A percentile compares a stretch with the other conserved stretches of the same genome.
These are phyloP conservation scores for Eupithecia subfuscata DNA, from an alignment of 2,888 invertebrate species.

Conservation along the genomic window DNA sequence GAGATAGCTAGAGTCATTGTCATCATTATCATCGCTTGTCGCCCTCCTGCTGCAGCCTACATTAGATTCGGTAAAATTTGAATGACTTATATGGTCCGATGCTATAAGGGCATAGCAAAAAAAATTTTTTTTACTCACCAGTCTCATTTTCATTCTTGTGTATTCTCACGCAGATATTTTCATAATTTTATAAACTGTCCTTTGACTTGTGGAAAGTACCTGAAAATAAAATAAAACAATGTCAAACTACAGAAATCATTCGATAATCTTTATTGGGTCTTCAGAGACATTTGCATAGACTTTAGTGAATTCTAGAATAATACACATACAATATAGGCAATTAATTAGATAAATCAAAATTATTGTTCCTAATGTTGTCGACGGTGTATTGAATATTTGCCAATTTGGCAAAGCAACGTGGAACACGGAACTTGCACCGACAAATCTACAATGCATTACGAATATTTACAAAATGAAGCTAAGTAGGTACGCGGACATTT, in stretches of 20 bases:
- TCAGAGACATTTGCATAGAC: not conserved
- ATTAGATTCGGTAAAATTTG: not conserved
- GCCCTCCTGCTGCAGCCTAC: not conserved
- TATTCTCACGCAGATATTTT: slow-evolving; percentile 50
- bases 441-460: slow-evolving; percentile 14
- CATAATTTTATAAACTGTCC: slow-evolving; percentile 51
- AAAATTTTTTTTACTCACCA: slow-evolving; percentile 61
- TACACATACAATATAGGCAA: slow-evolving; percentile 24
- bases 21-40: not conserved
- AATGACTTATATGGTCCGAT: not conserved
- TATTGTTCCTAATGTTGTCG: slow-evolving; percentile 50
- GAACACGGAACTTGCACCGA: slow-evolving; percentile 58
- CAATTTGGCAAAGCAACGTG: slow-evolving; percentile 65
- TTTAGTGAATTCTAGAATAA: not conserved
- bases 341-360: slow-evolving; percentile 45
- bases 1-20: not conserved
- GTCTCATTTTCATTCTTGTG: slow-evolving; percentile 71
- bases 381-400: slow-evolving; percentile 68
- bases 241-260: slow-evolving; percentile 5
- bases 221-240: slow-evolving; percentile 57
- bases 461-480: slow-evolving; percentile 3
- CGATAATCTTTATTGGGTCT: not conserved
- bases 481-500: not conserved
- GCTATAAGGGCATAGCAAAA: not conserved
- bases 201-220: slow-evolving; percentile 61